These are phyloP conservation scores for Corella eumyota DNA, from an alignment of 23 tunicate genomes.

Conservation along the genomic window DNA sequence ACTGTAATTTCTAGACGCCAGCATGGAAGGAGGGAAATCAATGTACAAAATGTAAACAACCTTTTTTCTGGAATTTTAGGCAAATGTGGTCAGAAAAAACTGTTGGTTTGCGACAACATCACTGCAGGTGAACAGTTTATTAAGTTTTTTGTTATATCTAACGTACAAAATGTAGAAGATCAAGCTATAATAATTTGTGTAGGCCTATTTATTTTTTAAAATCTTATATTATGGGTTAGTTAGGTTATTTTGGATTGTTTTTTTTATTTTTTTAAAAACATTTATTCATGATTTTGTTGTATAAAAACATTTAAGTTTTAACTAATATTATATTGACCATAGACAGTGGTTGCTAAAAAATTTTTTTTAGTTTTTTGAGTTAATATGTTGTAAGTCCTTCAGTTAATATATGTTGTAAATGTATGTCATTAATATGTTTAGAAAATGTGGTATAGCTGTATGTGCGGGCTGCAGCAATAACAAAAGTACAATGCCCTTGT, in stretches of 20 bases:
- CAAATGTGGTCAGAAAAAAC: constrained; percentile 99
- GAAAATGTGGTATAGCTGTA: constrained; percentile 95
- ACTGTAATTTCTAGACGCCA: too few relatives aligned
- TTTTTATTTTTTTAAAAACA: too few relatives aligned
- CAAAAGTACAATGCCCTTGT: constrained; percentile 67
- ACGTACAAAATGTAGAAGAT: too few relatives aligned
- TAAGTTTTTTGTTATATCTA: too few relatives aligned
- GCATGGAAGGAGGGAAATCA: constrained; percentile 84
- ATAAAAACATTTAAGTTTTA: background rate
- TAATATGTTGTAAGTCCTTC: too few relatives aligned
- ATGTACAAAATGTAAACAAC: constrained; percentile 70
- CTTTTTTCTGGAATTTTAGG: constrained; percentile 95
- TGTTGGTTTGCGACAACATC: constrained; percentile 89
- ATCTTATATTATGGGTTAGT: too few relatives aligned
- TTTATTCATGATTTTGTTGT: background rate
- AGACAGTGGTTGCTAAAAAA: too few relatives aligned
- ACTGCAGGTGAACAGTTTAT: constrained; percentile 74
- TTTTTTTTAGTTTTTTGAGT: too few relatives aligned
- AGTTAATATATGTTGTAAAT: too few relatives aligned
- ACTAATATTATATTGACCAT: background rate
- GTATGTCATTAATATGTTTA: constrained; percentile 5
- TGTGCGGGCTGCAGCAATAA: constrained; percentile 82
- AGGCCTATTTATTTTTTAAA: too few relatives aligned
- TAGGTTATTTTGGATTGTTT: too few relatives aligned
- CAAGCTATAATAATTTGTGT: too few relatives aligned